Evolutionary conservation across 2,888 invertebrate genomes (phyloP), one percentile per base, ranked within the genome.

Genomic region (Noctua comes): DNA sequence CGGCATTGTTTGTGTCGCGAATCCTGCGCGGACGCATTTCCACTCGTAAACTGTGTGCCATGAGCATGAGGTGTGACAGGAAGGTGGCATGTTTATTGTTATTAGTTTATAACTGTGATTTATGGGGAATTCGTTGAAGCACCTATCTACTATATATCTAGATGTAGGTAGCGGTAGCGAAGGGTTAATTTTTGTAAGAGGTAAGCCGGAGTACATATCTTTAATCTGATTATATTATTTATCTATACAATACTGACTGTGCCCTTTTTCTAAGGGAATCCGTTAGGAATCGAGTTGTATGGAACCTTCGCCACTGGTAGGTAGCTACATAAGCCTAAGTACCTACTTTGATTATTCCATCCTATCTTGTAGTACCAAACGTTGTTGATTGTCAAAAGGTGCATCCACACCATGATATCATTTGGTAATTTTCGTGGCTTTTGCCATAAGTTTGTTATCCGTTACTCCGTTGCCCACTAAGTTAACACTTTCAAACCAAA

Each of bases 1-100:
- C 84, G 82, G 76, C 82, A 79, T 79, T 86, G 89, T 89, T 82
- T 88, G 83, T 79, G 78, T 88, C 83, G 85, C 79, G 80, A 83
- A 83, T 85, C 86, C 86, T 86, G 86, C 76, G 80, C 78, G 68
- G 11, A 68, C 48, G 71, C 70, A 68, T 84, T 87, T 88, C 84
- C 82, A 86, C 79, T 82, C 81, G 79, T 88, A 76, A 88, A 83
- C 73, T 62, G 16, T 54, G 68, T 75, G 69, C 64, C 82, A 62
- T 68, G 48, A 79, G 16, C 57, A 21, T 48, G 66, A 81, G 76
- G 80, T 82, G 82, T 40, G 59, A 82, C 79, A 76, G 78, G 79
- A 81, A 87, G 77, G 62, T 77, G 54, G 0, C 11, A 11, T 70
- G 65, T 79, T 73, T 62, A 71, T 82, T 71, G 59, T 62, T 73